Base-by-base conservation (phyloP, 2,888 invertebrate genomes). In the Diarsia rubi region DNA sequence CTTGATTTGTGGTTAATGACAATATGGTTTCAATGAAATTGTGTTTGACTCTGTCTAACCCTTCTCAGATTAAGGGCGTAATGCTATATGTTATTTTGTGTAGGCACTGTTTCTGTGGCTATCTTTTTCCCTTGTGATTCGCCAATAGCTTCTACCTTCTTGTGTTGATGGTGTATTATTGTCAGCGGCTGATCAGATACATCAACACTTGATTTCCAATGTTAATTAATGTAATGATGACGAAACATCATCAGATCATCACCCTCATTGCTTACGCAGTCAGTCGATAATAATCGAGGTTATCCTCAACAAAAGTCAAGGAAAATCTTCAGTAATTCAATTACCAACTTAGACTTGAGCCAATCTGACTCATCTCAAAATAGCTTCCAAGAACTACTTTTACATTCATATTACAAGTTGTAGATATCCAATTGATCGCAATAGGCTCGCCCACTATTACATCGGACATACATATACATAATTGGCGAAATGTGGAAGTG, bases 271-370 rank as follows among this genome's bases (percentile, higher is more conserved):
- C 21, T 57, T 44, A 47, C 16, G 31, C 16, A 31, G 24, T 42
- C 16, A 9, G 2, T 19, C 14, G 16, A 24, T 14, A 64, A 27
- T 44, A 64, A 59, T 27, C n/a, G n/a, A 59, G 44, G 24, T 75
- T 66, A 75, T 67, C 81, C 57, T 54, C 21, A 54, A 64, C 64
- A 37, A 75, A 59, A 76, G 47, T 76, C 45, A 57, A 84, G 84
- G 85, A 83, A 84, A 85, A 73, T 67, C 47, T 80, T 57, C 42
- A 65, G 31, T 80, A 62, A 84, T 83, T 83, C 69, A 83, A 83
- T 81, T 78, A 75, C 11, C 0, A 24, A 12, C 19, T 44, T 70
- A 27, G 57, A 64, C n/a, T 62, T 45, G 8, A 9, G 11, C 14
- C 24, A 45, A n/a, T 24, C 42, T 81, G 81, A 83, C 24, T 78